These are phyloP conservation scores for Urocitellus parryii DNA, from an alignment of 2,113 vertebrate genomes.

Conservation along the genomic window DNA sequence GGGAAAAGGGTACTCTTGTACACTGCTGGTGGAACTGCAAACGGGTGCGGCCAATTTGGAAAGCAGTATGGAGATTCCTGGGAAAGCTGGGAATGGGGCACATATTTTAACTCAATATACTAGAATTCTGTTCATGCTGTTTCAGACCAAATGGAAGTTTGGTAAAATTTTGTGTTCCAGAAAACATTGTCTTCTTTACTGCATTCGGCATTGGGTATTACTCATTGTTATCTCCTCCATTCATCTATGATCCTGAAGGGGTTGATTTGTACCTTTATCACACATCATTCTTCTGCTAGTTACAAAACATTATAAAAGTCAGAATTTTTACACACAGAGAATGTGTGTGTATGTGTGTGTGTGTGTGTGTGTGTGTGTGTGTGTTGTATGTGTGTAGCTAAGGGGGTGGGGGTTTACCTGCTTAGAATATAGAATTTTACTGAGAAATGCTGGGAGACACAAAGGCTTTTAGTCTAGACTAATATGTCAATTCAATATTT, in stretches of 20 bases:
- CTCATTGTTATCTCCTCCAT: conserved; percentile 4
- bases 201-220: background rate
- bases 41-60: too few species aligned
- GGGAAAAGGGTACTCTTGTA: too few species aligned
- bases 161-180: background rate
- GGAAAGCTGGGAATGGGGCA: too few species aligned
- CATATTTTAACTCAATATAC: background rate
- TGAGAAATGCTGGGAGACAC: background rate
- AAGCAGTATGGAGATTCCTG: too few species aligned
- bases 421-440: background rate
- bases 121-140: background rate
- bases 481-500: background rate
- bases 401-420: background rate
- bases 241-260: background rate
- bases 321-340: background rate
- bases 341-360: too few species aligned
- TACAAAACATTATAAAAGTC: conserved; percentile 39
- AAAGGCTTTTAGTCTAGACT: conserved; percentile 4
- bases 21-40: too few species aligned
- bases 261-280: background rate
- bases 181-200: background rate
- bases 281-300: background rate
- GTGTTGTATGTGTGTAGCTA: too few species aligned
- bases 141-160: conserved; percentile 23
- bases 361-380: too few species aligned